A percentile compares a stretch with the other conserved stretches of the same genome.
These are phyloP conservation scores for Lycodopsis pacificus DNA, from an alignment of 2,797 vertebrate genomes.

Conservation along the genomic window DNA sequence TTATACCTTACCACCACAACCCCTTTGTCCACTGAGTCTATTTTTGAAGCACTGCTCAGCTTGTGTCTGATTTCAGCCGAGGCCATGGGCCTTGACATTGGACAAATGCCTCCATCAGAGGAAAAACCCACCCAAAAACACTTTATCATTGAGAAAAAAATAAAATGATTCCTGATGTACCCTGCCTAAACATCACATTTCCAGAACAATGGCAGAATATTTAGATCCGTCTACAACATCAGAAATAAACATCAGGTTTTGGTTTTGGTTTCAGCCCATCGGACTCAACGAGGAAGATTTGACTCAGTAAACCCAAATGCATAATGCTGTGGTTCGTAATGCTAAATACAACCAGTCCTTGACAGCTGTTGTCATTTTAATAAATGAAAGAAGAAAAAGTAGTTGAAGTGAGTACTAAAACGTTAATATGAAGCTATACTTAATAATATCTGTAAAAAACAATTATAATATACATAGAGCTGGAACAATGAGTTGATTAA, in stretches of 20 bases:
- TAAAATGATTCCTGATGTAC: neutral
- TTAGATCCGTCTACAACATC: neutral
- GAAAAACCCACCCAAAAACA: neutral
- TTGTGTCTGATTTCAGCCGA: slow-evolving; percentile 13
- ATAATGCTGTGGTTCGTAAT: neutral
- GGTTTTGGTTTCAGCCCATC: neutral
- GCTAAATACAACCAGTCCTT: neutral
- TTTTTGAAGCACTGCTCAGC: slow-evolving; percentile 17
- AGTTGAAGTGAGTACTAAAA: neutral
- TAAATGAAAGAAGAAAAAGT: neutral
- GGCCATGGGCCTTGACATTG: slow-evolving; percentile 13
- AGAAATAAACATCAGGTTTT: slow-evolving; percentile 11
- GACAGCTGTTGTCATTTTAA: neutral
- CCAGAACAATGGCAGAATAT: neutral
- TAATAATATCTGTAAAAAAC: neutral
- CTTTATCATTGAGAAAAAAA: neutral
- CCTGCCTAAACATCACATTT: neutral
- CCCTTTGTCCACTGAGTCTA: neutral
- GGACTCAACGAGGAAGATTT: neutral
- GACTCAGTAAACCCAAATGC: neutral
- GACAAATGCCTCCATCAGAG: neutral
- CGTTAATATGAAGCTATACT: neutral
- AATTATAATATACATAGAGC: neutral
- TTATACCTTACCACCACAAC: neutral
- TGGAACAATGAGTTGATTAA: neutral